These are phyloP conservation scores for Xenopus tropicalis DNA, from an alignment of 2,113 vertebrate species.

Conservation along the genomic window DNA sequence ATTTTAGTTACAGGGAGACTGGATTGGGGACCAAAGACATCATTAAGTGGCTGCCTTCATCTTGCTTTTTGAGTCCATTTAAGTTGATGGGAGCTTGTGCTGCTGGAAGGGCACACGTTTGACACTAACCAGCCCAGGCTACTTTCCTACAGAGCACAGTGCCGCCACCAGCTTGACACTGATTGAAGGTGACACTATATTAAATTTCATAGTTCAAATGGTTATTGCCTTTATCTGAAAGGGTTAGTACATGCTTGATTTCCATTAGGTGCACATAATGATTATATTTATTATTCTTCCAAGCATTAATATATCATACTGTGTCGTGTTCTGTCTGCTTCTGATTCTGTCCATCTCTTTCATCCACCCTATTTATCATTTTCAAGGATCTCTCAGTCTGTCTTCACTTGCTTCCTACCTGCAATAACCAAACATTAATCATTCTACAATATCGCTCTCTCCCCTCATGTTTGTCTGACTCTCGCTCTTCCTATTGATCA, in stretches of 20 bases:
- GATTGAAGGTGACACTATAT: no score
- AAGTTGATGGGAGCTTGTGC: no score
- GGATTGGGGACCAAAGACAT: no score
- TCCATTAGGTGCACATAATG: slow-evolving; percentile 6
- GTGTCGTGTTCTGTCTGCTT: slow-evolving; percentile 28
- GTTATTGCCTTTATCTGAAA: not conserved
- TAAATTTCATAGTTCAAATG: no score
- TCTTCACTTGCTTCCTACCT: slow-evolving; percentile 16
- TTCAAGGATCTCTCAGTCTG: slow-evolving; percentile 41
- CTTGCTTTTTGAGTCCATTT: no score
- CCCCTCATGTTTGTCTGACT: slow-evolving; percentile 22
- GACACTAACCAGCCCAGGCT: no score
- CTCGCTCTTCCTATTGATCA: slow-evolving; percentile 35
- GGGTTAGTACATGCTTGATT: not conserved
- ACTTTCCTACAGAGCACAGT: no score
- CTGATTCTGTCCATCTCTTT: slow-evolving; percentile 36
- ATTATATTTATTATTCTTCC: slow-evolving; percentile 24
- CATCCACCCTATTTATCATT: slow-evolving; percentile 34
- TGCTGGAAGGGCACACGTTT: no score
- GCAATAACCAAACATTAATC: slow-evolving; percentile 38
- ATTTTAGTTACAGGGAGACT: no score
- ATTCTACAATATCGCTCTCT: slow-evolving; percentile 31
- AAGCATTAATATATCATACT: slow-evolving; percentile 34
- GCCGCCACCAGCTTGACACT: no score
- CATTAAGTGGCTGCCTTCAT: no score